A percentile compares a stretch with the other conserved stretches of the same genome.
Conservation (phyloP, 2,113 vertebrate species). For the Larimichthys crocea region DNA sequence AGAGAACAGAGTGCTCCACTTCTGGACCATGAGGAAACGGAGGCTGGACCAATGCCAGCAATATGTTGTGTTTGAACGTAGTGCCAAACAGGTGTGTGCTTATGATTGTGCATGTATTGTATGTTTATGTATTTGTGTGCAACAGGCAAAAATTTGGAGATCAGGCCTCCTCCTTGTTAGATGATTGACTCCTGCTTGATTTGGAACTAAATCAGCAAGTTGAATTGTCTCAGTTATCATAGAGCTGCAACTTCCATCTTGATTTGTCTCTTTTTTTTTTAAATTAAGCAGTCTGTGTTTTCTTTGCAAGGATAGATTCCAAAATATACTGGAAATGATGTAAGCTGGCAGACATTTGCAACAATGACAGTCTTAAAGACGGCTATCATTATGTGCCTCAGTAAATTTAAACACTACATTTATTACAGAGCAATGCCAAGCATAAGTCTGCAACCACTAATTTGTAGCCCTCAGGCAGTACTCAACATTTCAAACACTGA, state of each 20-base stretch:
- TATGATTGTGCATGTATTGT: background rate
- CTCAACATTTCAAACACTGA: constrained; percentile 13
- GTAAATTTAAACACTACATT: constrained; percentile 42
- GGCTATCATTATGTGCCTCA: constrained; percentile 46
- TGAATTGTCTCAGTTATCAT: background rate
- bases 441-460: constrained; percentile 17
- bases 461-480: background rate
- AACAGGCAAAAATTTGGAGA: background rate
- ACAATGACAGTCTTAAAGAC: constrained; percentile 35
- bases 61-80: constrained; percentile 98
- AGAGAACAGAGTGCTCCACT: constrained; percentile 97
- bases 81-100: constrained; percentile 94
- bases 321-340: constrained; percentile 38
- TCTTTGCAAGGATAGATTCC: constrained; percentile 40
- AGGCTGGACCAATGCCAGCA: constrained; percentile 98
- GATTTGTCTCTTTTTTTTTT: constrained; percentile 9
- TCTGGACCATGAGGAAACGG: constrained; percentile 98
- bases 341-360: constrained; percentile 38
- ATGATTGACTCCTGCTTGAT: background rate
- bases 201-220: background rate
- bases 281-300: constrained; percentile 19
- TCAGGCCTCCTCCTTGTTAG: background rate
- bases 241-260: constrained; percentile 39
- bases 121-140: background rate
- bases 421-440: constrained; percentile 40